Evolutionary conservation across 2,888 invertebrate species (phyloP).

Genomic region (Dromius quadrimaculatus): DNA sequence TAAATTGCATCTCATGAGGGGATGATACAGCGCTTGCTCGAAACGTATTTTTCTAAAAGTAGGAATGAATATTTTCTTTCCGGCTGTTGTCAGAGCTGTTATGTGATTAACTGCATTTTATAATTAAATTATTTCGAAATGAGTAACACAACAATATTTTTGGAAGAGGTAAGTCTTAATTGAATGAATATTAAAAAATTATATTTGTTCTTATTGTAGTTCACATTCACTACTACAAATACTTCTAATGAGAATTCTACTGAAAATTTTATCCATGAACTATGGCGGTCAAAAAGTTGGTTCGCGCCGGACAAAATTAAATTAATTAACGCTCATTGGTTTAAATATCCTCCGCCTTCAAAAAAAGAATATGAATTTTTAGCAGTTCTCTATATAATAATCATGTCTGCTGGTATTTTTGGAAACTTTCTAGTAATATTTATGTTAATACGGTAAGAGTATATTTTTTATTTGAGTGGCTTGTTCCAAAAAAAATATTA

Average conservation of each 20-base stretch:
- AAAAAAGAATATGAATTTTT: conserved; percentile 71
- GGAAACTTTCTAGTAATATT: conserved; percentile 80
- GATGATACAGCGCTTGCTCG: conserved; percentile 21
- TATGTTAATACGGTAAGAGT: conserved; percentile 77
- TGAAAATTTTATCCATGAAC: background rate
- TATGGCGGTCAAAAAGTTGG: conserved; percentile 70
- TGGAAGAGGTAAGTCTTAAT: background rate
- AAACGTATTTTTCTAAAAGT: background rate
- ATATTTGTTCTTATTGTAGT: conserved; percentile 1
- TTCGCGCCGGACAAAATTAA: conserved; percentile 72
- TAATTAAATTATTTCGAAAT: background rate
- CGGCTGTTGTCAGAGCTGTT: background rate
- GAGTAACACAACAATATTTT: background rate
- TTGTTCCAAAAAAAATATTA: background rate
- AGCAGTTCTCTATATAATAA: conserved; percentile 73
- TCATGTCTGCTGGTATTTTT: conserved; percentile 75
- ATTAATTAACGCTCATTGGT: conserved; percentile 79
- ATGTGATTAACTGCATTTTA: background rate
- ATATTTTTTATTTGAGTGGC: too few species aligned
- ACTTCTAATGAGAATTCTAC: background rate
- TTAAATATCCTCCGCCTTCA: conserved; percentile 75
- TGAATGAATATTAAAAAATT: background rate
- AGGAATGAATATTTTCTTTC: conserved; percentile 11
- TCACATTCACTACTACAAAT: background rate
- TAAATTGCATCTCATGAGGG: conserved; percentile 16